A percentile compares a stretch with the other conserved stretches of the same genome.
Conservation (phyloP, 2,797 vertebrate species). For the Anas flavirostris region DNA sequence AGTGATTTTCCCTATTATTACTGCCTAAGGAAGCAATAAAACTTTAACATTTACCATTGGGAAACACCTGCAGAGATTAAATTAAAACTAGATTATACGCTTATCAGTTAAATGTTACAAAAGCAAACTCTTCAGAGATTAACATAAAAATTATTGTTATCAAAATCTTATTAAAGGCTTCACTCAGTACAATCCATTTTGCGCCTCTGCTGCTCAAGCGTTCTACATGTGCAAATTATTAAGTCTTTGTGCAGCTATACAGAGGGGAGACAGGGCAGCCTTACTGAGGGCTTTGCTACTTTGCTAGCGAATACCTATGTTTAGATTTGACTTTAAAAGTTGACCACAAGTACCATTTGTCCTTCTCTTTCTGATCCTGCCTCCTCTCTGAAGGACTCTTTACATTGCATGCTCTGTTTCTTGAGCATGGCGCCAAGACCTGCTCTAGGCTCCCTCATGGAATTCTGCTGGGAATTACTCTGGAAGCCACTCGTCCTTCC, state of each 20-base stretch:
- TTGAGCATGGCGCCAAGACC: not conserved
- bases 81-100: constrained; percentile 71
- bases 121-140: constrained; percentile 64
- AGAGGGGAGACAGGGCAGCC: not conserved
- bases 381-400: not conserved
- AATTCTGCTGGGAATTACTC: not conserved
- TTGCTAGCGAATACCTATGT: not conserved
- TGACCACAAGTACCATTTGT: not conserved
- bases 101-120: constrained; percentile 60
- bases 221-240: not conserved
- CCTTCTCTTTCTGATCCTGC: not conserved
- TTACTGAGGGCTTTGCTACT: not conserved
- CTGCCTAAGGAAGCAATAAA: constrained; percentile 64
- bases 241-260: not conserved
- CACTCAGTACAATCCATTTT: constrained; percentile 5
- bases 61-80: constrained; percentile 70
- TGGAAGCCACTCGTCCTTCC: not conserved
- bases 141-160: constrained; percentile 48
- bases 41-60: constrained; percentile 59
- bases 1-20: constrained; percentile 36
- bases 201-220: not conserved
- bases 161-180: constrained; percentile 70
- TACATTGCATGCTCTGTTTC: not conserved
- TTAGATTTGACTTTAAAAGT: not conserved
- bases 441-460: not conserved